Evolutionary conservation across 2,113 vertebrate genomes (phyloP), one percentile per base, ranked within the genome.

Genomic region (Notiomystis cincta): DNA sequence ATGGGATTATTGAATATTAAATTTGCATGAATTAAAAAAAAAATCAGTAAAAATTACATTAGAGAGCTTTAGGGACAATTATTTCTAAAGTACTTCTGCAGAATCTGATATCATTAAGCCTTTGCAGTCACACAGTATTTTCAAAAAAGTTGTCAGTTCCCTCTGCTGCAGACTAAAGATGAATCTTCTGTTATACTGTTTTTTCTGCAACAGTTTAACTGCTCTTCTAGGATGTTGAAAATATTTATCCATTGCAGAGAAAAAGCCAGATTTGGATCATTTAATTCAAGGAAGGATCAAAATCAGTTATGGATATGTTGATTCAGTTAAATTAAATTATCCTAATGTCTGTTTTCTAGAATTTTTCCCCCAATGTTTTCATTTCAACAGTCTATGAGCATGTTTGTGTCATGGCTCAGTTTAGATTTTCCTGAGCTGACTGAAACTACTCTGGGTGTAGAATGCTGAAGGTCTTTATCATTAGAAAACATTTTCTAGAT

Each of bases 391-490:
- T 48, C 50, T 65, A 10, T 93, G 87, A 93, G 50, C 71, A 42
- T 84, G 62, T 83, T 77, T 50, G 1, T 82, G 62, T 94, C 86
- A 83, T 85, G 82, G 44, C 75, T 96, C 72, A 77, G 61, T 67
- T 96, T 82, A 95, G 81, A 35, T 95, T 97, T 92, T 94, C 72
- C 81, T 96, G 95, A 83, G 25, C 60, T 79, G 42, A 31, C 35
- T 62, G 42, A 90, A 95, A 80, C 97, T 56, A 54, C 57, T 91
- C 40, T 70, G 66, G 10, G 18, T 84, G 67, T 64, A 87, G 6
- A 92, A 70, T 82, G 84, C 51, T 95, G 88, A 96, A 96, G 75
- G n/a, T 28, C 75, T 81, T 95, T 79, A 54, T 83, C 37, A 50
- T 80, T 57, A 90, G 66, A 60, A 86, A 67, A 69, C 35, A 66